Percentiles rank a stretch among this genome's conserved stretches.
Evolutionary conservation across 2,888 invertebrate species (phyloP).

Genomic region (Pomacea canaliculata): DNA sequence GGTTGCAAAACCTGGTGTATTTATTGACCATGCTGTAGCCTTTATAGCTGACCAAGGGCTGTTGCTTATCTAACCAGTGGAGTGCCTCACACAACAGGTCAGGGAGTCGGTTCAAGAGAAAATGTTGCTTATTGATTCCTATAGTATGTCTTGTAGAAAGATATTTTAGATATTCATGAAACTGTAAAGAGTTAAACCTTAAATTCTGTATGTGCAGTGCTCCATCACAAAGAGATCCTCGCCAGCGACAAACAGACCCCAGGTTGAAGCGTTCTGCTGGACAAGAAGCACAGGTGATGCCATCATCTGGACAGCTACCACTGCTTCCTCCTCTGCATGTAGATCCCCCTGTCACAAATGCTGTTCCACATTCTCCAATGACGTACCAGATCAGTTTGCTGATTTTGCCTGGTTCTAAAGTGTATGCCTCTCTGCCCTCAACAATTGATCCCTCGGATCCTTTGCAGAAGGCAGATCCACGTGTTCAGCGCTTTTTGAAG

Average conservation of each 20-base stretch:
- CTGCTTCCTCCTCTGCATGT: constrained; percentile 23
- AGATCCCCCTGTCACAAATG: constrained; percentile 36
- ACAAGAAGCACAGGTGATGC: not conserved
- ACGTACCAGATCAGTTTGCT: constrained; percentile 27
- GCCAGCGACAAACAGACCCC: constrained; percentile 2
- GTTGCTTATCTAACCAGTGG: not conserved
- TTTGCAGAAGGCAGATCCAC: constrained; percentile 53
- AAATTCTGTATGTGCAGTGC: constrained; percentile 1
- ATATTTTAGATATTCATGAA: no score
- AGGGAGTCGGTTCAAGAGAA: no score
- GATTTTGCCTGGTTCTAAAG: constrained; percentile 26
- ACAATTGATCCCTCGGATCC: constrained; percentile 46
- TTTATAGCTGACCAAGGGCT: no score
- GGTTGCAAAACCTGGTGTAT: no score
- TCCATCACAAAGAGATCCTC: not conserved
- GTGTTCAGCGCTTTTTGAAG: constrained; percentile 46
- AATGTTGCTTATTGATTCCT: no score
- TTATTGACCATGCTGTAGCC: no score
- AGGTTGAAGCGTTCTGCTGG: not conserved
- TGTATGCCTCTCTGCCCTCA: constrained; percentile 42
- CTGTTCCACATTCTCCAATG: constrained; percentile 25
- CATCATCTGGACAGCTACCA: constrained; percentile 2
- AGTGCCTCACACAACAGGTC: no score
- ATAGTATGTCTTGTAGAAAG: no score
- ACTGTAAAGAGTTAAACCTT: no score